A percentile compares a stretch with the other conserved stretches of the same genome.
These are phyloP conservation scores for Murina feae DNA, from an alignment of 2,113 vertebrate genomes.

Conservation along the genomic window DNA sequence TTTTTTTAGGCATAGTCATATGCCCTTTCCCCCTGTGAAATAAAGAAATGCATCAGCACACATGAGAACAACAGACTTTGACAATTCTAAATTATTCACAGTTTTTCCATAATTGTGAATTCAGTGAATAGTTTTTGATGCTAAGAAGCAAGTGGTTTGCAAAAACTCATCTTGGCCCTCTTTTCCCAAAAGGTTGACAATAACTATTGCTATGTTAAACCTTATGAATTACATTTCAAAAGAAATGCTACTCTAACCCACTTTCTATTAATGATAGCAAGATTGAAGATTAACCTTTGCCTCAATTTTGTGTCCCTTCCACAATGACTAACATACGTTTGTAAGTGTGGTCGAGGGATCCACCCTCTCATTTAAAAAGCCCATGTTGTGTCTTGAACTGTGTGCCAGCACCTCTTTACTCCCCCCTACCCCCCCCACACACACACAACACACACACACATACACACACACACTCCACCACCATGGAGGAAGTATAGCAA, in stretches of 20 bases:
- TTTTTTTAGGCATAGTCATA: slow-evolving; percentile 49
- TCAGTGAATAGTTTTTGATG: slow-evolving; percentile 48
- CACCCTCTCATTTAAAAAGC: background rate
- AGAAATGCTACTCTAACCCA: slow-evolving; percentile 62
- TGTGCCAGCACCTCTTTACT: too few relatives aligned
- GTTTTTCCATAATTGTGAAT: slow-evolving; percentile 56
- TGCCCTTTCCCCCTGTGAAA: slow-evolving; percentile 33
- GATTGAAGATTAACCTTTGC: slow-evolving; percentile 52
- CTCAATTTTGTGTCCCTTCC: slow-evolving; percentile 25
- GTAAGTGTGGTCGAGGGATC: slow-evolving; percentile 48
- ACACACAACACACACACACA: too few relatives aligned
- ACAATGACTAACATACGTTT: slow-evolving; percentile 48
- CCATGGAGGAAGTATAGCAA: too few relatives aligned
- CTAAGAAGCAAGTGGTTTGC: slow-evolving; percentile 52
- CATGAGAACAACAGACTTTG: background rate
- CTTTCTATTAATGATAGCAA: slow-evolving; percentile 60
- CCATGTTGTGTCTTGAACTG: background rate
- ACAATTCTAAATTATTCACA: slow-evolving; percentile 32
- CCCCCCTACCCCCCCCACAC: too few relatives aligned
- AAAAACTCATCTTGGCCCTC: slow-evolving; percentile 20
- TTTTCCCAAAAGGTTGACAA: slow-evolving; percentile 37
- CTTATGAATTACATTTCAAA: slow-evolving; percentile 65
- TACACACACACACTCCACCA: too few relatives aligned
- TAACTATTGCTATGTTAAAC: slow-evolving; percentile 55
- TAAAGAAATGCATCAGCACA: slow-evolving; percentile 53